A percentile compares a stretch with the other conserved stretches of the same genome.
phyloP scores from a whole-genome alignment of 2,113 vertebrate species.

The Pedetes capensis region DNA sequence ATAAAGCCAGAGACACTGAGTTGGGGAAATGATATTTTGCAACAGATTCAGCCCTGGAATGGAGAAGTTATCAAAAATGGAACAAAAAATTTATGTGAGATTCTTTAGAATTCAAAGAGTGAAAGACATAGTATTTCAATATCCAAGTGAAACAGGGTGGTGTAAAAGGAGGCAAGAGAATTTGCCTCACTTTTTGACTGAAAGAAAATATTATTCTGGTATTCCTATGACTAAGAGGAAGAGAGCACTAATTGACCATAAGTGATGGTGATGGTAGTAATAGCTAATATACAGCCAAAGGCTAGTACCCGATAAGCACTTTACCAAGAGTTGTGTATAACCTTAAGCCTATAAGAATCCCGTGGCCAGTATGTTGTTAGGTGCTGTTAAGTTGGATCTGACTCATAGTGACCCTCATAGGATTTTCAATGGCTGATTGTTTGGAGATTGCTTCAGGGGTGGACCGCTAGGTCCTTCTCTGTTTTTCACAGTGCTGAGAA shows the following conservation, averaged over 20 bases:
- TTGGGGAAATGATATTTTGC: background rate
- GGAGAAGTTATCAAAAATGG: background rate
- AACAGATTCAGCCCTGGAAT: background rate
- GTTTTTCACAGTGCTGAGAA: too few species aligned
- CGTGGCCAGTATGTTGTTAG: too few species aligned
- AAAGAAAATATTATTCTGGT: background rate
- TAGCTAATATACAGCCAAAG: background rate
- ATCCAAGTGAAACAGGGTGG: background rate
- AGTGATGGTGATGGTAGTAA: background rate
- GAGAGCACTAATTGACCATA: background rate
- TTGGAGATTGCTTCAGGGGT: too few species aligned
- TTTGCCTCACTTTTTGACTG: background rate
- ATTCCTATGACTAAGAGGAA: too few species aligned
- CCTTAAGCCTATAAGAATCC: too few species aligned
- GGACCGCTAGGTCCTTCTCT: too few species aligned
- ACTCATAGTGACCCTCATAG: too few species aligned
- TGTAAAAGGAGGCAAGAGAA: fast-evolving
- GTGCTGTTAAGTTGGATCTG: too few species aligned
- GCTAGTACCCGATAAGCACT: fast-evolving
- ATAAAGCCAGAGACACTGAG: background rate
- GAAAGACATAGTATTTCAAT: background rate
- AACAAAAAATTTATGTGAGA: background rate
- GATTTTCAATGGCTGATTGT: too few species aligned
- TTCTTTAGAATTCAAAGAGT: background rate
- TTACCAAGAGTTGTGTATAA: too few species aligned